Evolutionary conservation across 2,797 vertebrate genomes (phyloP).

Genomic region (Apogon hyalosoma): DNA sequence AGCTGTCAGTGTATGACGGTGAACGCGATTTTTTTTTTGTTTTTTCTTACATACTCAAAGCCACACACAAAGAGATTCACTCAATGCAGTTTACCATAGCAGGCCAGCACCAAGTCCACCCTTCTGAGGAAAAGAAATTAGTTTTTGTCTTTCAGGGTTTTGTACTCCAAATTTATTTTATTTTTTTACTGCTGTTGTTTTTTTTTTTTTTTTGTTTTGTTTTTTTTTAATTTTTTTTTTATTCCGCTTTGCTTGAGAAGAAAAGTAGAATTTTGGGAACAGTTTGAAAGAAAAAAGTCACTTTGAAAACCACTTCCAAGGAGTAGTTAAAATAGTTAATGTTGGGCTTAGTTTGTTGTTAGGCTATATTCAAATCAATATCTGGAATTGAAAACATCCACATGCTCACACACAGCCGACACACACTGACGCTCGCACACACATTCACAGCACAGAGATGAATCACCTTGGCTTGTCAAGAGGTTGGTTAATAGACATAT

Average conservation of each 20-base stretch:
- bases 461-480: slow-evolving; percentile 81
- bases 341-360: slow-evolving; percentile 64
- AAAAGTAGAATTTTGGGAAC: slow-evolving; percentile 51
- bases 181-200: slow-evolving; percentile 30
- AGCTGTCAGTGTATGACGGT: slow-evolving; percentile 72
- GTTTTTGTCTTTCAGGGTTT: slow-evolving; percentile 48
- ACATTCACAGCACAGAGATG: slow-evolving; percentile 67
- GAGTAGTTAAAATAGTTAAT: slow-evolving; percentile 69
- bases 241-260: slow-evolving; percentile 33
- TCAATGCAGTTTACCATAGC: slow-evolving; percentile 41
- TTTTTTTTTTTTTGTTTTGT: slow-evolving; percentile 19
- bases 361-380: slow-evolving; percentile 53
- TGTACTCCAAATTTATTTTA: slow-evolving; percentile 32
- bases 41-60: slow-evolving; percentile 38
- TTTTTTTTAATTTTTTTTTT: slow-evolving; percentile 64
- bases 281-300: slow-evolving; percentile 54
- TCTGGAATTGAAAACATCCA: slow-evolving; percentile 45
- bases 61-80: slow-evolving; percentile 45
- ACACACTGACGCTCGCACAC: slow-evolving; percentile 26
- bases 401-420: slow-evolving; percentile 14
- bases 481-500: slow-evolving; percentile 84
- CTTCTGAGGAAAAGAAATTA: slow-evolving; percentile 43
- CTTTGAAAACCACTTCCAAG: slow-evolving; percentile 64
- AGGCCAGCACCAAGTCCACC: slow-evolving; percentile 30
- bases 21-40: slow-evolving; percentile 59